Conservation (phyloP, 2,888 invertebrate species). For the Holacanthella duospinosa region DNA sequence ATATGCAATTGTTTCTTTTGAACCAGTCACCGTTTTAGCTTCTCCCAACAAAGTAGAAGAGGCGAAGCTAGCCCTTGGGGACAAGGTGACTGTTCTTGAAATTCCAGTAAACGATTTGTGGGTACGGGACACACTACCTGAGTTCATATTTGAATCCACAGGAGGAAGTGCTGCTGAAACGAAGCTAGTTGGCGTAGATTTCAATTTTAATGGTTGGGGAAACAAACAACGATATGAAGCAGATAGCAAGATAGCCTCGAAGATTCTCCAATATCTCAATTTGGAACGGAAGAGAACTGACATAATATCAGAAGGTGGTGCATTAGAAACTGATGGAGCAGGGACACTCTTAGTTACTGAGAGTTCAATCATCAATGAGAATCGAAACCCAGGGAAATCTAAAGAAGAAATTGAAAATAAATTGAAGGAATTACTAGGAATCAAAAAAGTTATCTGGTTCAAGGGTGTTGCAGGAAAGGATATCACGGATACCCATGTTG, state of each 20-base stretch:
- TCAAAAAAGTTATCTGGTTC: slow-evolving; percentile 14
- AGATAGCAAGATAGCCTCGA: slow-evolving; percentile 3
- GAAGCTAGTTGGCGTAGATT: slow-evolving; percentile 10
- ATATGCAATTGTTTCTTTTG: slow-evolving; percentile 3
- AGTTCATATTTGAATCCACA: neutral
- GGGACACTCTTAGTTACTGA: slow-evolving; percentile 15
- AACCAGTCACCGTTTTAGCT: slow-evolving; percentile 9
- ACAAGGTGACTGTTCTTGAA: neutral
- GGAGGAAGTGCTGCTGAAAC: no score
- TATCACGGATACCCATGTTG: slow-evolving; percentile 15
- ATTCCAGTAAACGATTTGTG: slow-evolving; percentile 12
- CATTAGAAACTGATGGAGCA: slow-evolving; percentile 13
- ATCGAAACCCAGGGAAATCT: slow-evolving; percentile 10
- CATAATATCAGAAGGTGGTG: slow-evolving; percentile 10
- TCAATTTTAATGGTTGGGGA: slow-evolving; percentile 17
- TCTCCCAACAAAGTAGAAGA: neutral
- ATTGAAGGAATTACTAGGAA: slow-evolving; percentile 5
- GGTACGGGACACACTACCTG: slow-evolving; percentile 15
- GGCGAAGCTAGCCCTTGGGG: neutral
- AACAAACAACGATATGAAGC: slow-evolving; percentile 6
- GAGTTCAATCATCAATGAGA: slow-evolving; percentile 13
- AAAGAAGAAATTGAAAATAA: slow-evolving; percentile 8
- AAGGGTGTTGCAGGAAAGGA: slow-evolving; percentile 10
- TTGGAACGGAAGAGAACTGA: neutral
- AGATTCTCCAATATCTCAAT: neutral